Percentiles rank a stretch among this genome's conserved stretches.
phyloP scores from a whole-genome alignment of 35 echinoderm and acorn worm species.

The Diadema setosum region DNA sequence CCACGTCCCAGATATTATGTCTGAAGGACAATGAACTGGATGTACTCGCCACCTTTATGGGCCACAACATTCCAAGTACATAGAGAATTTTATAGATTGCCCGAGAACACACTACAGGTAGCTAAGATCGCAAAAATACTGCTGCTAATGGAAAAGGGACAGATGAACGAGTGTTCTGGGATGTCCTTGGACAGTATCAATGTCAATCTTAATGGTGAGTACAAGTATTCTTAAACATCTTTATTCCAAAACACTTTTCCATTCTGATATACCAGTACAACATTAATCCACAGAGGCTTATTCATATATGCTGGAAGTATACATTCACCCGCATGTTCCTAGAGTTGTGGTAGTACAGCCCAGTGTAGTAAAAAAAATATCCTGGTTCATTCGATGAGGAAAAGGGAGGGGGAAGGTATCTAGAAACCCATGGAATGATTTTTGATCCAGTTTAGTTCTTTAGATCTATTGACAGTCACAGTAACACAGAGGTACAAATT shows the following conservation, averaged over 20 bases:
- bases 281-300: background rate
- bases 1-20: conserved; percentile 33
- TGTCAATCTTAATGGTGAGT: conserved; percentile 51
- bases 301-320: background rate
- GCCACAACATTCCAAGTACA: conserved; percentile 60
- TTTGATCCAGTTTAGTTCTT: no score
- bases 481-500: no score
- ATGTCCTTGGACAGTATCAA: conserved; percentile 52
- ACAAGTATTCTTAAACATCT: background rate
- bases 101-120: conserved; percentile 47
- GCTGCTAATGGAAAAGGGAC: conserved; percentile 52
- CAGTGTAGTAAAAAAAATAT: background rate
- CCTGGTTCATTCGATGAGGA: background rate
- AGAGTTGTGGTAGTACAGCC: background rate
- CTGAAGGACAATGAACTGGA: conserved; percentile 61
- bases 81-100: conserved; percentile 53
- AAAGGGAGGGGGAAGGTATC: background rate
- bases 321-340: background rate
- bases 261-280: background rate
- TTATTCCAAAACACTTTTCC: background rate
- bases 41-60: conserved; percentile 60
- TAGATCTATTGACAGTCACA: no score
- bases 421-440: background rate
- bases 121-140: conserved; percentile 53
- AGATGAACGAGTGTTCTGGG: conserved; percentile 1